Conservation (phyloP, 2,797 vertebrate species). For the Girardinus metallicus region DNA sequence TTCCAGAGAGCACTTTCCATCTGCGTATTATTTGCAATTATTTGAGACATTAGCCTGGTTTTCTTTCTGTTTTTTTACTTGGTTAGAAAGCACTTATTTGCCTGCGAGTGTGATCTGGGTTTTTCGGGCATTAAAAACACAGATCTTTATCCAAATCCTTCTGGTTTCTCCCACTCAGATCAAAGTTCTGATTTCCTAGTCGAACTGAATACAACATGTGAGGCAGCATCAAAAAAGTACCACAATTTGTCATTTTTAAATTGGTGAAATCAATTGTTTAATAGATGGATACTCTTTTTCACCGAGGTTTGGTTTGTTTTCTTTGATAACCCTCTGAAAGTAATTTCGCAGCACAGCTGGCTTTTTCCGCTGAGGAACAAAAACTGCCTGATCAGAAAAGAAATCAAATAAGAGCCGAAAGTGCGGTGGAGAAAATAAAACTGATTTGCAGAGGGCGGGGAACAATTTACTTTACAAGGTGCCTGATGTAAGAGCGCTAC, state of each 20-base stretch:
- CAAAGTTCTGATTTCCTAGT: neutral
- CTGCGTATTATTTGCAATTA: neutral
- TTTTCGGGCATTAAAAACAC: neutral
- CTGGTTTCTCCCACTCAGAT: neutral
- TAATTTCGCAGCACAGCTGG: constrained; percentile 10
- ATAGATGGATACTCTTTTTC: constrained; percentile 1
- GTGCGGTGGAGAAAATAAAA: constrained; percentile 12
- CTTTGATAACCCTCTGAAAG: neutral
- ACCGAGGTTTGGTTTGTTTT: neutral
- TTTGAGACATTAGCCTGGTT: neutral
- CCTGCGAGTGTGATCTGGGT: neutral
- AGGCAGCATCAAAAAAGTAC: neutral
- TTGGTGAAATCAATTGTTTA: neutral
- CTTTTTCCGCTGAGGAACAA: neutral
- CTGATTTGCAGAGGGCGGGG: constrained; percentile 3
- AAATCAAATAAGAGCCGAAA: constrained; percentile 12
- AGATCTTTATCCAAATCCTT: neutral
- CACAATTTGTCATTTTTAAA: neutral
- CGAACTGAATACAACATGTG: neutral
- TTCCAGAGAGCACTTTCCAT: neutral
- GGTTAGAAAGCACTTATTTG: neutral
- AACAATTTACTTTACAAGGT: constrained; percentile 20
- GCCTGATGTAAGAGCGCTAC: constrained; percentile 8
- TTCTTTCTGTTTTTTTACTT: neutral
- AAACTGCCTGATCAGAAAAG: constrained; percentile 12